Evolutionary conservation across 2,888 invertebrate genomes (phyloP).

Genomic region (Anodontia alba): DNA sequence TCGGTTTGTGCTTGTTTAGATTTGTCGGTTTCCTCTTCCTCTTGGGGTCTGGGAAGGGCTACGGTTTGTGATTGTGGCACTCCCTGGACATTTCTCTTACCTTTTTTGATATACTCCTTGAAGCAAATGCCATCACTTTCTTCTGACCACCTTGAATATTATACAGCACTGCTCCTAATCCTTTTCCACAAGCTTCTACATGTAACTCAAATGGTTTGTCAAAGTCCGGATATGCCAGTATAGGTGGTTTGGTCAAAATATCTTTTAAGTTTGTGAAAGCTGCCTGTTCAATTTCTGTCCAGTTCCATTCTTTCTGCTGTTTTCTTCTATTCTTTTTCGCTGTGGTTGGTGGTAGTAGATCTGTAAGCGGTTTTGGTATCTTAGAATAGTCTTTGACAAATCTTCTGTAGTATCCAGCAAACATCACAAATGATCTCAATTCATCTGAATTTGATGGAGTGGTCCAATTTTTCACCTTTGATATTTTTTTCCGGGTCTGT

Average conservation of each 20-base stretch:
- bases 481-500: slow-evolving; percentile 54
- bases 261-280: slow-evolving; percentile 32
- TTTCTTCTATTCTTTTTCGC: slow-evolving; percentile 3
- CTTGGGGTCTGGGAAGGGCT: too few species aligned
- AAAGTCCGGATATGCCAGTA: slow-evolving; percentile 42
- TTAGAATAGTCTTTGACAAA: slow-evolving; percentile 45
- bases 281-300: slow-evolving; percentile 25
- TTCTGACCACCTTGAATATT: slow-evolving; percentile 41
- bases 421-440: neutral
- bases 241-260: slow-evolving; percentile 22
- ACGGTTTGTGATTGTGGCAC: too few species aligned
- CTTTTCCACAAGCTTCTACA: slow-evolving; percentile 40
- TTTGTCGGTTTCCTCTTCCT: too few species aligned
- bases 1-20: too few species aligned
- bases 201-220: slow-evolving; percentile 49
- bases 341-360: slow-evolving; percentile 34
- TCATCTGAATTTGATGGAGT: neutral
- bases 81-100: too few species aligned
- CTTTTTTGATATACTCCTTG: slow-evolving; percentile 37
- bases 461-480: neutral
- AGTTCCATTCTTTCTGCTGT: neutral
- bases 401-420: neutral
- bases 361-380: slow-evolving; percentile 42
- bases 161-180: slow-evolving; percentile 52
- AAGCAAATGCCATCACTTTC: slow-evolving; percentile 44